Evolutionary conservation across 2,888 invertebrate species (phyloP), one percentile per base, ranked within the genome.

Genomic region (Anorthoa munda): DNA sequence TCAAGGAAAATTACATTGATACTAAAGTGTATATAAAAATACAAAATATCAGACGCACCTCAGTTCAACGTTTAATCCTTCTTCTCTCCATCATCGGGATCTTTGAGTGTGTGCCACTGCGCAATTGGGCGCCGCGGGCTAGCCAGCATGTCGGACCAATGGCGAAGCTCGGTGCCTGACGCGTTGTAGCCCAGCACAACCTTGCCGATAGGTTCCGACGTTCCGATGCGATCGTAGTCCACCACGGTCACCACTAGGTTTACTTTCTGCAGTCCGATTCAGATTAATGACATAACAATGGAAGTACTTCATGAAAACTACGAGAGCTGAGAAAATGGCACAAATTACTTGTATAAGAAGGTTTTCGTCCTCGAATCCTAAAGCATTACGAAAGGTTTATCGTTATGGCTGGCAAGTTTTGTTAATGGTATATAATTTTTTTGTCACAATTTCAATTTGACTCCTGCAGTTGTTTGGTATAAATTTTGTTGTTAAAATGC

Each of bases 101-200:
- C 99, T 96, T 99, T 99, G 87, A 99, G 98, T 85, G 99, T 99
- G 95, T 99, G 99, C 99, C 99, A 99, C 95, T 99, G 99, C 89
- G 99, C 99, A 91, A 99, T 99, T 79, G 99, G 99, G 94, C 99
- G 98, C 91, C 99, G 97, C 60, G 99, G 99, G 89, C 99, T 99
- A 90, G 99, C 99, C 96, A 99, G 96, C 99, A 99, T 99, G 96
- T 99, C 99, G 85, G 99, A 99, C 99, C 99, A 99, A 96, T 99
- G 99, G 90, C 99, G 98, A 84, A 99, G 97, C 96, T 99, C 99
- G 51, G 99, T 99, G 86, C 99, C 99, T 82, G 98, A 98, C 90
- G 99, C 99, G 96, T 99, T 99, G 97, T 99, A 99, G 71, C 99
- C 99, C 89, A 99, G 97, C 85, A 99, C 98, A 87, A 99, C 99